Evolutionary conservation across 2,888 invertebrate species (phyloP).

Genomic region (Molanna angustata): DNA sequence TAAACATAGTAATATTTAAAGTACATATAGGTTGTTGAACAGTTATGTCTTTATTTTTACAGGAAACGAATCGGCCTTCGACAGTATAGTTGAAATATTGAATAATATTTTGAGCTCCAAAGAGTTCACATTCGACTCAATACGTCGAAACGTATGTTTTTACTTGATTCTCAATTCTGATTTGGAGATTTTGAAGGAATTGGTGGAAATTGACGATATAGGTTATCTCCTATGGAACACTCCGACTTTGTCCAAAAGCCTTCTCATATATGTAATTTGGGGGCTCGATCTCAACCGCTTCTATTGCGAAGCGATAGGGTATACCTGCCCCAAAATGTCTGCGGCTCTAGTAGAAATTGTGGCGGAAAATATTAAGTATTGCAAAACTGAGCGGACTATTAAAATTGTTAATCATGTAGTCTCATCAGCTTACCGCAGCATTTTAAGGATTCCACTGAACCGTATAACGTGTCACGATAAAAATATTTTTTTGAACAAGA

Average conservation of each 20-base stretch:
- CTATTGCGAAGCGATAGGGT: constrained; percentile 27
- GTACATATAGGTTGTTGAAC: too few species aligned
- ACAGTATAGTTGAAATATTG: constrained; percentile 18
- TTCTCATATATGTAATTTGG: constrained; percentile 23
- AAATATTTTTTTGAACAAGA: constrained; percentile 7
- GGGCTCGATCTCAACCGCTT: constrained; percentile 23
- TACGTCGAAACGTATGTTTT: too few species aligned
- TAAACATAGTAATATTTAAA: too few species aligned
- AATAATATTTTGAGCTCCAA: not conserved
- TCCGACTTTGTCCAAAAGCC: constrained; percentile 24
- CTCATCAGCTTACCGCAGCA: constrained; percentile 17
- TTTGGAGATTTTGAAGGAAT: constrained; percentile 17
- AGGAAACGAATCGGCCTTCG: constrained; percentile 24
- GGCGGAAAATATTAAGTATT: constrained; percentile 18
- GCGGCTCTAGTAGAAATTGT: constrained; percentile 20
- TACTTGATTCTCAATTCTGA: constrained; percentile 30
- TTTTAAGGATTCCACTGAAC: constrained; percentile 2
- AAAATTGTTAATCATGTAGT: constrained; percentile 6
- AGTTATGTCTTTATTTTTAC: too few species aligned
- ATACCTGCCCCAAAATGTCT: constrained; percentile 16
- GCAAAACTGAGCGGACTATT: constrained; percentile 13
- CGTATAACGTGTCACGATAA: constrained; percentile 4
- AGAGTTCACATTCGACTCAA: too few species aligned
- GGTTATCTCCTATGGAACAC: constrained; percentile 27
- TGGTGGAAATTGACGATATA: constrained; percentile 26